Evolutionary conservation across 2,888 invertebrate genomes (phyloP), one percentile per base, ranked within the genome.

Genomic region (Theodoxus fluviatilis): DNA sequence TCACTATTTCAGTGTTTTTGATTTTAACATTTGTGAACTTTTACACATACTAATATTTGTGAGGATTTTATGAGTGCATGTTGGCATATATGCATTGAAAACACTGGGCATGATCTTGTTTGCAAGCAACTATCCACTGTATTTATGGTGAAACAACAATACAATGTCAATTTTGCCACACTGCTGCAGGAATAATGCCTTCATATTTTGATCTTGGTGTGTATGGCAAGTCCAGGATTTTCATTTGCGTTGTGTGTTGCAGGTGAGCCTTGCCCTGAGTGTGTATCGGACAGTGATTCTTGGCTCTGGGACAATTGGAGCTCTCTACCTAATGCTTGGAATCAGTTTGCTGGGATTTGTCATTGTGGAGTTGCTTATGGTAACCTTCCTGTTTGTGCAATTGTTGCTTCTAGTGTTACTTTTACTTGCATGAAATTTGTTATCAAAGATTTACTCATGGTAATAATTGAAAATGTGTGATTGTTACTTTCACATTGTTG

Each of bases 261-360:
- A 84, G 84, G 73, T 83, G 7, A 80, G 76, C 37, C 68, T 81
- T 18, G 72, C 75, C 9, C 76, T 84, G 22, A 81, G 82, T 57
- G 80, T 84, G 15, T 80, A 79, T 66, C 75, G 79, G 55, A 80
- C 81, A 0, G 69, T 80, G 3, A 74, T 76, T 35, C 71, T 78
- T 2, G 74, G 71, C n/a, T n/a, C n/a, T n/a, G n/a, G n/a, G n/a
- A 63, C 70, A 2, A 73, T 76, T 73, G 81, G 81, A 15, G 79
- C 75, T n/a, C 73, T 81, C 31, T 82, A 81, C 71, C 80, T 82
- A 67, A 77, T 83, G 79, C 74, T 84, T 25, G 83, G 82, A 6
- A 47, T 83, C 31, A 75, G 79, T 72, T 74, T 84, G 0, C 43
- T 81, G 28, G 83, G 82, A 0, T 82, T 81, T 74, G 83, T 80